Evolutionary conservation across 2,888 invertebrate species (phyloP).

Genomic region (Abrostola tripartita): DNA sequence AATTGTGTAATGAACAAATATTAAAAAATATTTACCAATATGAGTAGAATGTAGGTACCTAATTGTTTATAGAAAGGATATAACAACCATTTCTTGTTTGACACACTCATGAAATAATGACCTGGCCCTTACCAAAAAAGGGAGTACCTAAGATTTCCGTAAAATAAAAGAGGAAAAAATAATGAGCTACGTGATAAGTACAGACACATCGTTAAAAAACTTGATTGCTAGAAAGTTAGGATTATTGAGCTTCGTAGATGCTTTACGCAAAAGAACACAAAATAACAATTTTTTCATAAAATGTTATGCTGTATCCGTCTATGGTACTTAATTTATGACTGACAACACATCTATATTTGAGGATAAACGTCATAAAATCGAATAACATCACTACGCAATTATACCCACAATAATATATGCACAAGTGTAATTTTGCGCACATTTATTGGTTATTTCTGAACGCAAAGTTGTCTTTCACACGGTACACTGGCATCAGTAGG

Average conservation of each 20-base stretch:
- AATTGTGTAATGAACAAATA: slow-evolving; percentile 27
- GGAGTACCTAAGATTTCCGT: too few species aligned
- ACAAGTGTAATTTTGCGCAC: slow-evolving; percentile 36
- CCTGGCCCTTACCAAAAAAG: too few species aligned
- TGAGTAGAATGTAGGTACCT: background rate
- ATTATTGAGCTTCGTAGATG: too few species aligned
- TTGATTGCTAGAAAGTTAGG: too few species aligned
- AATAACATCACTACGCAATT: slow-evolving; percentile 46
- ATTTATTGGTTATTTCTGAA: slow-evolving; percentile 39
- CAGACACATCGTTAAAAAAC: too few species aligned
- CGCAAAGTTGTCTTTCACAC: slow-evolving; percentile 39
- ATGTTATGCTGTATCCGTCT: background rate
- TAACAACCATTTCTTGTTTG: too few species aligned
- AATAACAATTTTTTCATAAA: background rate
- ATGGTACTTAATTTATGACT: slow-evolving; percentile 18
- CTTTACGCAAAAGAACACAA: too few species aligned
- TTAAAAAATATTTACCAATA: background rate
- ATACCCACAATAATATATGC: slow-evolving; percentile 30
- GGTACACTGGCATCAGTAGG: slow-evolving; percentile 30
- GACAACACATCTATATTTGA: slow-evolving; percentile 34
- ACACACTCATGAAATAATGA: too few species aligned
- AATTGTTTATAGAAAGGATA: slow-evolving; percentile 1
- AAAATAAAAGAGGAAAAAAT: too few species aligned
- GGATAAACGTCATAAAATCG: slow-evolving; percentile 45
- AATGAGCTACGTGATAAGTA: too few species aligned